Percentiles rank a stretch among this genome's conserved stretches.
Conservation (phyloP, 2,797 vertebrate genomes). For the Brotogeris chrysoptera region DNA sequence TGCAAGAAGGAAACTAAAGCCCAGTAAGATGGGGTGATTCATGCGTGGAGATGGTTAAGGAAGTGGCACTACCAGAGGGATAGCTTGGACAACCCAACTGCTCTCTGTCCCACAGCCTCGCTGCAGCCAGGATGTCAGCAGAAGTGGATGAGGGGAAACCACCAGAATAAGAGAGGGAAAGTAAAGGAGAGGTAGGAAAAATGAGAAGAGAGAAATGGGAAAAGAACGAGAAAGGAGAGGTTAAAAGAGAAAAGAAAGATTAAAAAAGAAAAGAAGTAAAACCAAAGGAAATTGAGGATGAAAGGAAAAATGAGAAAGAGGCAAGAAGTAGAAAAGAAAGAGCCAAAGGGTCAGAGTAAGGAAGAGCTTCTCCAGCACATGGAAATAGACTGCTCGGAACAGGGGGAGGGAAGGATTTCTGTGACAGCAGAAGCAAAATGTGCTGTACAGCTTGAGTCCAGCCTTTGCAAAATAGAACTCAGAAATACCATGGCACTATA, state of each 20-base stretch:
- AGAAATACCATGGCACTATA: not conserved
- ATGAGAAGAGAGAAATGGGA: not conserved
- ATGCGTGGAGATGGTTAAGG: not conserved
- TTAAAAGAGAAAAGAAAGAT: not conserved
- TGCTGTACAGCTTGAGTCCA: not conserved
- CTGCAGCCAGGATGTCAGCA: not conserved
- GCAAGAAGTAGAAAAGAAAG: not conserved
- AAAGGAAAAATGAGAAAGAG: not conserved
- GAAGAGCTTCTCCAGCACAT: not conserved
- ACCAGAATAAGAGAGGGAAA: not conserved
- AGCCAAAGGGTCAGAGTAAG: not conserved
- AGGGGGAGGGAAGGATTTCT: not conserved
- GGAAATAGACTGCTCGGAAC: not conserved
- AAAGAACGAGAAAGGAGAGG: not conserved
- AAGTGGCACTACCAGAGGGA: not conserved
- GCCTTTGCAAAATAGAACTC: constrained; percentile 17
- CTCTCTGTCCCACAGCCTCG: not conserved
- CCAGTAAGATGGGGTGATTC: not conserved
- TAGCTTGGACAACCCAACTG: rapidly evolving
- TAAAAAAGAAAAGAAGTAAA: not conserved
- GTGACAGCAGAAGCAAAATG: not conserved
- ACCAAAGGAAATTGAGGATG: not conserved
- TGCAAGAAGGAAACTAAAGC: not conserved
- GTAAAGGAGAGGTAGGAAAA: not conserved
- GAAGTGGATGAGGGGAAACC: not conserved